These are phyloP conservation scores for Opisthocomus hoazin DNA, from an alignment of 2,113 vertebrate genomes.

Conservation along the genomic window DNA sequence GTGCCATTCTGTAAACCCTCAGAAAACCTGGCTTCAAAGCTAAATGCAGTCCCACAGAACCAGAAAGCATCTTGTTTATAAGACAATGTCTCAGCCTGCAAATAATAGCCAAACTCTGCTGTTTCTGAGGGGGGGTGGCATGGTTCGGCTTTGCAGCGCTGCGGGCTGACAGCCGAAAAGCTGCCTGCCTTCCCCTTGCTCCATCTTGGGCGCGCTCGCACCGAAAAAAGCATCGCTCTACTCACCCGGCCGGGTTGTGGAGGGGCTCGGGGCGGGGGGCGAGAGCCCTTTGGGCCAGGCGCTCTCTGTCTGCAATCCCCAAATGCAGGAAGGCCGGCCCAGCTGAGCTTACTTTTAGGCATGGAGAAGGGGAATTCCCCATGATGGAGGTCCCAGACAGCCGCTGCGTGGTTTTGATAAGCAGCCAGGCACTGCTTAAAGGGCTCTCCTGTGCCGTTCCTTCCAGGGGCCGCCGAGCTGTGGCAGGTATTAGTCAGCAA, in stretches of 20 bases:
- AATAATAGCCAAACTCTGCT: neutral
- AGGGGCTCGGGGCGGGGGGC: neutral
- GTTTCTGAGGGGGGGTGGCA: neutral
- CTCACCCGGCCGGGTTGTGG: conserved; percentile 40
- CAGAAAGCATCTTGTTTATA: neutral
- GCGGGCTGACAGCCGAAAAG: neutral
- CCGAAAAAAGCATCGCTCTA: neutral
- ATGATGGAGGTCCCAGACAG: conserved; percentile 65
- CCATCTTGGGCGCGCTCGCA: fast-evolving
- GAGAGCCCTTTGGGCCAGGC: neutral
- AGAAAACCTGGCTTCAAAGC: neutral
- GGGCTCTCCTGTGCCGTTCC: conserved; percentile 43
- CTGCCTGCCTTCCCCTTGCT: neutral
- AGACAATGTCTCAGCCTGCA: neutral
- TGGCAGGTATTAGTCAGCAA: conserved; percentile 43
- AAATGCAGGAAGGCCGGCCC: conserved; percentile 60
- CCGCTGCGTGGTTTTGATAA: conserved; percentile 58
- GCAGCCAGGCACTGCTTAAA: conserved; percentile 63
- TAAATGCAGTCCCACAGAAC: neutral
- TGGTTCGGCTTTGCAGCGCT: neutral
- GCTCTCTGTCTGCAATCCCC: neutral
- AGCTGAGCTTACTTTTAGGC: conserved; percentile 69
- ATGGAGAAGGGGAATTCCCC: conserved; percentile 77
- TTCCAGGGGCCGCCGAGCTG: neutral
- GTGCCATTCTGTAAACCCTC: neutral